Base-by-base conservation (phyloP, 2,888 invertebrate genomes). In the Baccha elongata region DNA sequence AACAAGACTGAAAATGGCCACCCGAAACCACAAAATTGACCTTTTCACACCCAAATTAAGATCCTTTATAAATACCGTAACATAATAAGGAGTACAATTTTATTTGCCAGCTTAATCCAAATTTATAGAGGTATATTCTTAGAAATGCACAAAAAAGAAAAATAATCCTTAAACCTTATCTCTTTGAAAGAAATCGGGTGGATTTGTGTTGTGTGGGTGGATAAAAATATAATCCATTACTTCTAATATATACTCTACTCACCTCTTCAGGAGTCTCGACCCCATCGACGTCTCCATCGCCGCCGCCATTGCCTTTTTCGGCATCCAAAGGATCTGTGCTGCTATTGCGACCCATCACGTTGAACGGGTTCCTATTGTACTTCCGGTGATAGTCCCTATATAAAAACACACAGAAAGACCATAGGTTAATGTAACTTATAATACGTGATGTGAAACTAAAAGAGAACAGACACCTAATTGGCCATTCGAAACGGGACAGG, bases 211-310 rank as follows among this genome's bases (percentile, higher is more conserved):
- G 40, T 60, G 69, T 42, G 76, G 69, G 58, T 52, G 44, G 23
- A 58, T 40, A 35, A 7, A 53, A 26, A 58, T 40, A 35, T 8
- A 53, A 23, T 26, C n/a, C n/a, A n/a, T n/a, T n/a, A n/a, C n/a
- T n/a, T n/a, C n/a, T n/a, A n/a, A n/a, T n/a, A n/a, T n/a, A n/a
- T n/a, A n/a, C n/a, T n/a, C 53, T 74, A 81, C 76, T 81, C 71
- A 81, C 76, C 81, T 81, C 81, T 23, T 76, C 81, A 29, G 81
- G 81, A 13, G 81, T 72, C 32, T 72, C 71, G 15, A 53, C 67
- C 58, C 87, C 88, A 64, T 87, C 87, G 42, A 86, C 87, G 58
- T 86, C 86, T 62, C 87, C 88, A 73, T 88, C 87, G 78, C 87
- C 87, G 78, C 87, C 86, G 29, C 86, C 86, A 67, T 85, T 86